Evolutionary conservation across 2,888 invertebrate species (phyloP), one percentile per base, ranked within the genome.

Genomic region (Ischnura elegans): DNA sequence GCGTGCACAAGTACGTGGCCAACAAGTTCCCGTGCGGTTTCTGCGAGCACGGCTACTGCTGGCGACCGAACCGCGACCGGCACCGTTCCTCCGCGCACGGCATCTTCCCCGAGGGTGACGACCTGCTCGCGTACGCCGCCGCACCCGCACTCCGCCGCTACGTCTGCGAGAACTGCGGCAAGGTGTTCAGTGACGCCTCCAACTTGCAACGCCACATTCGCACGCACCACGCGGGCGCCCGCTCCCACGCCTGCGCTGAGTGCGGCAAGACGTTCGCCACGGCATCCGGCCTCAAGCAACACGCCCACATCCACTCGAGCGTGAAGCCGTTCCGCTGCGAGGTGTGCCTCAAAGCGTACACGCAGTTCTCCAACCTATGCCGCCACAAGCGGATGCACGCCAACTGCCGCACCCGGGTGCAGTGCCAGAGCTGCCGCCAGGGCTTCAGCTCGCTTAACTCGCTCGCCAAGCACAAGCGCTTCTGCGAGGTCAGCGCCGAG

Each of bases 351-450:
- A 99, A 99, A 97, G 98, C 99, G 19, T 99, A 99, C 96, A 99
- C 99, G 4, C 99, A 99, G 96, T 99, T 99, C 96, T 99, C 99
- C 76, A 99, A 99, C 96, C 97, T 99, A 95, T 99, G 99, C 96
- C 98, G 99, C n/a, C 99, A 99, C 96, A 99, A 99, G 96, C 98
- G 99, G 94, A 99, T 99, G 99, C 99, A 99, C 97, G 98, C 98
- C 93, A 98, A 98, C 95, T 99, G 99, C 96, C 98, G 99, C 95
- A 98, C 98, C 96, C 98, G 98, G 95, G 98, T 98, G 95, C 99
- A 99, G 96, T 99, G 99, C 96, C 97, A 97, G 95, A 99, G 99
- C 97, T 99, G 99, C 95, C 98, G 98, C 46, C 98, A 99, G 95
- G 98, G 98, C 55, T 99, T 99, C 96, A 98, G 98, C 94, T 99